Conservation (phyloP, 2,888 invertebrate genomes). For the Phaonia tiefii region DNA sequence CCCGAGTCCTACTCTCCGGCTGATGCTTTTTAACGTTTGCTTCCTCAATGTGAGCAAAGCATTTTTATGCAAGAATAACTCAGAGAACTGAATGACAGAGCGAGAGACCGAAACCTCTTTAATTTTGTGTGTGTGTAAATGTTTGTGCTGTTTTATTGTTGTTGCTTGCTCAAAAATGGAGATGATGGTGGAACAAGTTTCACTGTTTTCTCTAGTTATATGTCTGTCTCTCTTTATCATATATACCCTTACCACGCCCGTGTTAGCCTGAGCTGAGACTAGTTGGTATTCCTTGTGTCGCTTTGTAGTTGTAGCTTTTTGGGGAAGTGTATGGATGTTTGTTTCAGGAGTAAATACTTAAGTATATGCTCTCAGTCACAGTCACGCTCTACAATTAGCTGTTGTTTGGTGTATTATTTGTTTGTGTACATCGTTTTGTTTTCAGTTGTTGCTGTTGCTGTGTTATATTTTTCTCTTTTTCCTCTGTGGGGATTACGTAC, state of each 20-base stretch:
- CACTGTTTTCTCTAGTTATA: slow-evolving; percentile 13
- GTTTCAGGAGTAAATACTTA: too few relatives aligned
- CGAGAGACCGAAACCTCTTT: too few relatives aligned
- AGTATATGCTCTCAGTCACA: slow-evolving; percentile 10
- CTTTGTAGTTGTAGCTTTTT: slow-evolving; percentile 68
- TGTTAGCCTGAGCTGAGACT: slow-evolving; percentile 16
- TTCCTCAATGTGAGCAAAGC: slow-evolving; percentile 63
- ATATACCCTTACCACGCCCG: slow-evolving; percentile 65
- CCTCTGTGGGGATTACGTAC: background rate
- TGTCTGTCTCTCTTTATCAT: slow-evolving; percentile 46
- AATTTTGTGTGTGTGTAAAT: slow-evolving; percentile 65
- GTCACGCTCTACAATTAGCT: slow-evolving; percentile 24
- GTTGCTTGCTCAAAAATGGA: slow-evolving; percentile 59
- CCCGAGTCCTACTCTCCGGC: slow-evolving; percentile 36
- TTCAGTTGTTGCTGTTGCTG: background rate
- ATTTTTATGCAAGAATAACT: too few relatives aligned
- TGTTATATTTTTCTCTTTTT: slow-evolving; percentile 10
- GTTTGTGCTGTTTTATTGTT: slow-evolving; percentile 39
- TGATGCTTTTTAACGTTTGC: slow-evolving; percentile 65
- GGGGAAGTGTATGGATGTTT: slow-evolving; percentile 63
- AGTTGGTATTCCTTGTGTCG: slow-evolving; percentile 66
- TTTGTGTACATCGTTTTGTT: too few relatives aligned
- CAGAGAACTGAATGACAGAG: too few relatives aligned
- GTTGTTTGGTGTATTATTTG: slow-evolving; percentile 25
- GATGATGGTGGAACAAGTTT: slow-evolving; percentile 61